These are phyloP conservation scores for Drosophila tani DNA, from an alignment of 1,140 invertebrate genomes.

Conservation along the genomic window DNA sequence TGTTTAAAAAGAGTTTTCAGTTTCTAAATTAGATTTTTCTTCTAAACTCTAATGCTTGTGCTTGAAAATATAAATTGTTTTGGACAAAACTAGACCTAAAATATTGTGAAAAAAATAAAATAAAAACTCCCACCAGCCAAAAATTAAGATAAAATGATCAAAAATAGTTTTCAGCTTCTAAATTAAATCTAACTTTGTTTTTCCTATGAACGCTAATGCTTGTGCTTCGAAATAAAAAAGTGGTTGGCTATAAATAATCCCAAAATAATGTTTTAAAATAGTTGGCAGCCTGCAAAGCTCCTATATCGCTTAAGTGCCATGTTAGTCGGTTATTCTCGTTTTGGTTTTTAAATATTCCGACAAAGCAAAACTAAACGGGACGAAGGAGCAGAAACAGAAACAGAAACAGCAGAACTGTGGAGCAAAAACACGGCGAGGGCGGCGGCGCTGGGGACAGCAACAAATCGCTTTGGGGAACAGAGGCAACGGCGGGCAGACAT, in stretches of 20 bases:
- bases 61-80: not conserved
- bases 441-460: conserved; percentile 39
- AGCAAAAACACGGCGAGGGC: not conserved
- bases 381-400: conserved; percentile 17
- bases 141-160: no score
- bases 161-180: no score
- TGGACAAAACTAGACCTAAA: not conserved
- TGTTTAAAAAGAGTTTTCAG: not conserved
- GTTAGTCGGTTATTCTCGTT: not conserved
- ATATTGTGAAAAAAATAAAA: no score
- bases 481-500: conserved; percentile 58
- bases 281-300: no score
- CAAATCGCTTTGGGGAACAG: conserved; percentile 65
- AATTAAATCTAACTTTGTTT: no score
- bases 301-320: not conserved
- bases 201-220: no score
- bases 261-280: not conserved
- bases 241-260: no score
- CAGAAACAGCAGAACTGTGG: conserved; percentile 1
- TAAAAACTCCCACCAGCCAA: no score
- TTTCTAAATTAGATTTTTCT: not conserved
- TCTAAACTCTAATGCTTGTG: not conserved
- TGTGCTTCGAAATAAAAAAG: no score
- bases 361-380: conserved; percentile 38
- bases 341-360: not conserved